Conservation (phyloP, 1,140 invertebrate genomes). For the Aphis craccivora region DNA sequence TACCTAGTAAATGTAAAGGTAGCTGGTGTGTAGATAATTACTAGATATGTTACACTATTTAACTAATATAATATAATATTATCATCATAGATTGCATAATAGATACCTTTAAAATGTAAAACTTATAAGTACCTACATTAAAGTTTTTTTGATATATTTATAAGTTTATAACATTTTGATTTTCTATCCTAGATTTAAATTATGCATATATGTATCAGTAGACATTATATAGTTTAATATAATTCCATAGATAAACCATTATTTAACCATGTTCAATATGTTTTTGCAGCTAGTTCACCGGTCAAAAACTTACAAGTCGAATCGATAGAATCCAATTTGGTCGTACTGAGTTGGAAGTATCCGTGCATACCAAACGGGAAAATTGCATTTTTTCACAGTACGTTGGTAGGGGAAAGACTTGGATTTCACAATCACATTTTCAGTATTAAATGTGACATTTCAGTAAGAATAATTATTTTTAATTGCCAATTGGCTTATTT, state of each 20-base stretch:
- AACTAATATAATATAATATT: neutral
- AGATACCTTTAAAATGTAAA: neutral
- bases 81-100: neutral
- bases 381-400: constrained; percentile 41
- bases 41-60: neutral
- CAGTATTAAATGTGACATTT: neutral
- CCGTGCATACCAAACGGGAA: constrained; percentile 26
- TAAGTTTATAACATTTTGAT: neutral
- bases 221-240: neutral
- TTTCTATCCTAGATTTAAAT: neutral
- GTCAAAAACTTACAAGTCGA: neutral
- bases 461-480: neutral
- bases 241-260: neutral
- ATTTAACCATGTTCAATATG: neutral
- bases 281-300: neutral
- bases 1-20: neutral
- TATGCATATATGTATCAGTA: neutral
- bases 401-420: neutral
- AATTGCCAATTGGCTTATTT: neutral
- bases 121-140: neutral
- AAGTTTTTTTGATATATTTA: neutral
- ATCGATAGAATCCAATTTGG: constrained; percentile 8
- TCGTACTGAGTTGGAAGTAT: constrained; percentile 11
- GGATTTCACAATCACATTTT: constrained; percentile 40
- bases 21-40: neutral